Base-by-base conservation (phyloP, 2,888 invertebrate genomes). In the Amblyjoppa proteus region DNA sequence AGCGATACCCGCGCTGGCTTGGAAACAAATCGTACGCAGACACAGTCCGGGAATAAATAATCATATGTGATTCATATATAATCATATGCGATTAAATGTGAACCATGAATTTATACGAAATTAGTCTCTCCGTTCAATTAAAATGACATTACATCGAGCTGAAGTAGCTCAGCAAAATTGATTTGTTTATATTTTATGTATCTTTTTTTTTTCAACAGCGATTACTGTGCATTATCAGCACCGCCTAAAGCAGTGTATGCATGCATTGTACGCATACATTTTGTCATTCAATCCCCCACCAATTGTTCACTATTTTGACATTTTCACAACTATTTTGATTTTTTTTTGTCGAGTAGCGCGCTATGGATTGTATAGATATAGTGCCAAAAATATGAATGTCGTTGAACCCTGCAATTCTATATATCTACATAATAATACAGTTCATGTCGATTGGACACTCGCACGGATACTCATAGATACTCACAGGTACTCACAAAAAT, bases 291-390 rank as follows among this genome's bases (percentile, higher is more conserved):
- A 56, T 2, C 9, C 31, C 31, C 31, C 38, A 13, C 38, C n/a
- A 64, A 20, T 7, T n/a, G 38, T 41, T 25, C 2, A n/a, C 68
- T 31, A 51, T 66, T 20, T 20, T 20, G 20, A 20, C 0, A 20
- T 20, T 20, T 20, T 20, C 20, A 20, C 20, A 20, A 66, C 20
- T 75, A 28, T 51, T 64, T 75, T 1, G 28, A 31, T 61, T 61
- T 69, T 66, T 73, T 81, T 51, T 75, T 7, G 71, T 51, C 31
- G 64, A 61, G 38, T 71, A 71, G 45, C 66, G 66, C 49, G 64
- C 64, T 75, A 69, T 73, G 28, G 13, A 11, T 38, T n/a, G 13
- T 64, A 64, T 11, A 64, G 34, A 28, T 34, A 34, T 34, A 41
- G 9, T 41, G 41, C 41, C 11, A 41, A 41, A 11, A 9, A 11